Evolutionary conservation across 2,113 vertebrate species (phyloP).

Genomic region (Urocolius indicus): DNA sequence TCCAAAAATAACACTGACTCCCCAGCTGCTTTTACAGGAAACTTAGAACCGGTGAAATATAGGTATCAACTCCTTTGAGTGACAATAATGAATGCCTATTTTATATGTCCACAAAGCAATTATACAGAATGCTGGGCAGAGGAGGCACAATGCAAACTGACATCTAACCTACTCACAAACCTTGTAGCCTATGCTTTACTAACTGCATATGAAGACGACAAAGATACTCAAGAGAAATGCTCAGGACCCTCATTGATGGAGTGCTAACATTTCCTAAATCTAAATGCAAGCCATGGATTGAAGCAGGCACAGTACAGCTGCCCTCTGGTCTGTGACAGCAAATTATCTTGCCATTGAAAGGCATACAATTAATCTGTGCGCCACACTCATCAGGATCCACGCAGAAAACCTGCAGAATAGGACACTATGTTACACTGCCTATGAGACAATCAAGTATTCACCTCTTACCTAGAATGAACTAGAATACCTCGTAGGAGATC

Average conservation of each 20-base stretch:
- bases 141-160: background rate
- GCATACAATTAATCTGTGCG: background rate
- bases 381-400: background rate
- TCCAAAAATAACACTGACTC: background rate
- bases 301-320: background rate
- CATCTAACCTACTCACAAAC: background rate
- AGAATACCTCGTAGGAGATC: background rate
- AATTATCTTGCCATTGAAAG: background rate
- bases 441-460: background rate
- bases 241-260: accelerated
- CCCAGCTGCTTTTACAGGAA: background rate
- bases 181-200: background rate
- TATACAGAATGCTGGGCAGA: background rate
- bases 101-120: background rate
- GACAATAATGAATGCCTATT: background rate
- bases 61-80: background rate
- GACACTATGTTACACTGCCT: background rate
- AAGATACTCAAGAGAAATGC: background rate
- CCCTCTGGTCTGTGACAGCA: background rate
- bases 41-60: background rate
- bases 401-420: background rate
- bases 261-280: background rate
- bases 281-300: background rate
- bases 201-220: background rate
- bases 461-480: background rate